These are phyloP conservation scores for Cyclophora punctaria DNA, from an alignment of 2,888 invertebrate species.

Conservation along the genomic window DNA sequence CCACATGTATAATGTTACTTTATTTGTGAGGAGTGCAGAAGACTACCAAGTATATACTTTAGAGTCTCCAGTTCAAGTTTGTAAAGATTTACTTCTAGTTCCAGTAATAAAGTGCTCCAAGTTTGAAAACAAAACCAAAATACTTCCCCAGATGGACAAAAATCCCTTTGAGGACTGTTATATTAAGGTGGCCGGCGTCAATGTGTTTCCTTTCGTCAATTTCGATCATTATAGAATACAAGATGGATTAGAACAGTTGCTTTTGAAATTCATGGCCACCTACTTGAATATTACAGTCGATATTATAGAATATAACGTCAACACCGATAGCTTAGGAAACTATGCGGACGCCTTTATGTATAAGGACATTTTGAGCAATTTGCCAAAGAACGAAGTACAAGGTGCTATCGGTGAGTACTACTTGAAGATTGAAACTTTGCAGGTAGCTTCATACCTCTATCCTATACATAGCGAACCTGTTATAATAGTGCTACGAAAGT, in stretches of 20 bases:
- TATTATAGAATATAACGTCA: conserved; percentile 15
- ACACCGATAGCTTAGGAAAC: conserved; percentile 25
- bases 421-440: conserved; percentile 1
- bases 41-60: conserved; percentile 12
- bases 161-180: conserved; percentile 5
- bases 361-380: conserved; percentile 19
- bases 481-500: conserved; percentile 12
- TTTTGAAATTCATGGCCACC: conserved; percentile 22
- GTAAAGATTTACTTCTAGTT: conserved; percentile 1
- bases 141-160: neutral
- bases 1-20: conserved; percentile 19
- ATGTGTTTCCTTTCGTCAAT: conserved; percentile 27
- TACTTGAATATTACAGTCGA: conserved; percentile 19
- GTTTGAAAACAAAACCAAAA: neutral
- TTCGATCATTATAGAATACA: conserved; percentile 14
- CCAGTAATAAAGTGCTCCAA: conserved; percentile 11
- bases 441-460: conserved; percentile 17
- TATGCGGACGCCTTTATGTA: conserved; percentile 16
- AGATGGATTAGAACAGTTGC: conserved; percentile 23
- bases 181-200: conserved; percentile 22
- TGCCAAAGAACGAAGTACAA: conserved; percentile 23
- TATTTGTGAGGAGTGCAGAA: conserved; percentile 6
- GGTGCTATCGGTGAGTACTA: conserved; percentile 28
- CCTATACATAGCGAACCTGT: conserved; percentile 20
- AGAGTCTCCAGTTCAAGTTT: conserved; percentile 8